A percentile compares a stretch with the other conserved stretches of the same genome.
These are phyloP conservation scores for Zaprionus vittiger DNA, from an alignment of 1,140 invertebrate species.

Conservation along the genomic window DNA sequence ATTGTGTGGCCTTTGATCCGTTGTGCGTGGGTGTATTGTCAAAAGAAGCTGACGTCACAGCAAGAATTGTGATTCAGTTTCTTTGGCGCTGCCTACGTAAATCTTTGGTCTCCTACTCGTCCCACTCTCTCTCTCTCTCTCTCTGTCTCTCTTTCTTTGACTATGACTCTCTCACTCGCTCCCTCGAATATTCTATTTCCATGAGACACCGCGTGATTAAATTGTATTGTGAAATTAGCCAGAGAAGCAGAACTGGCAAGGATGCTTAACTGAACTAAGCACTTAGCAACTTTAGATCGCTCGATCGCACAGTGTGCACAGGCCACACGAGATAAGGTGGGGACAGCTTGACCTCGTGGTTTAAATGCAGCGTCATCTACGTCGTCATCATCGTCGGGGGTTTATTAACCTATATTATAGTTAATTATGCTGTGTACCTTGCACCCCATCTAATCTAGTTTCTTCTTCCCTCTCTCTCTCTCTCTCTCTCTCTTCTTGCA, in stretches of 20 bases:
- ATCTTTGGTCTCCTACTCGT: constrained; percentile 26
- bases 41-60: constrained; percentile 62
- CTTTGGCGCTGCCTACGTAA: constrained; percentile 26
- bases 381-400: constrained; percentile 18
- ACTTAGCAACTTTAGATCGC: not conserved
- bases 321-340: not conserved
- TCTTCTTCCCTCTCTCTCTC: not conserved
- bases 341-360: constrained; percentile 12
- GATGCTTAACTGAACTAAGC: constrained; percentile 6
- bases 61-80: constrained; percentile 29
- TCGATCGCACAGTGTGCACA: not conserved
- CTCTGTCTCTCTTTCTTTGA: not conserved
- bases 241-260: constrained; percentile 11
- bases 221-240: constrained; percentile 69
- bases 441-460: constrained; percentile 2
- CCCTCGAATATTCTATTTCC: constrained; percentile 54
- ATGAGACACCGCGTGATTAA: constrained; percentile 56
- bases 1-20: constrained; percentile 38
- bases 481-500: constrained; percentile 49
- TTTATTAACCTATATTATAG: constrained; percentile 76
- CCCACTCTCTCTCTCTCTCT: not conserved
- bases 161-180: not conserved
- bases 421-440: constrained; percentile 41
- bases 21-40: constrained; percentile 37
- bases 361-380: not conserved